Conservation (phyloP, 2,797 vertebrate species). For the Macropus fuliginosus region DNA sequence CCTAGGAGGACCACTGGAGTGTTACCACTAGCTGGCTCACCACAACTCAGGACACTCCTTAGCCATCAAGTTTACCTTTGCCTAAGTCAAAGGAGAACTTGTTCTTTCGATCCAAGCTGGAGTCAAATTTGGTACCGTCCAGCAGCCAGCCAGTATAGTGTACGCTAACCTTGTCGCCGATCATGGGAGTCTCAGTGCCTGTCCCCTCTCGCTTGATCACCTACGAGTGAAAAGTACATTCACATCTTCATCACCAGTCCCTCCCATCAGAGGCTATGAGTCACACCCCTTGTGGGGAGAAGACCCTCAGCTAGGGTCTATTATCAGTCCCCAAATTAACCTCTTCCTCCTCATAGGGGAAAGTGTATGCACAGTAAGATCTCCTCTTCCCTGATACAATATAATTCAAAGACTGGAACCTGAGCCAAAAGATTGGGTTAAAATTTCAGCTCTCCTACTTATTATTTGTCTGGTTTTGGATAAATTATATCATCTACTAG, state of each 20-base stretch:
- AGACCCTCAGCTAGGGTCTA: background rate
- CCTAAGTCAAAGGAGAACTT: constrained; percentile 97
- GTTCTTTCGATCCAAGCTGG: constrained; percentile 93
- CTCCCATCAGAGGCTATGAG: background rate
- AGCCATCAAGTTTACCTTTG: constrained; percentile 90
- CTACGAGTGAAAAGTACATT: constrained; percentile 81
- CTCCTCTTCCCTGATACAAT: background rate
- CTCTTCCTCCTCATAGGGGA: background rate
- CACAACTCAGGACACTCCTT: background rate
- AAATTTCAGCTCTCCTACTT: background rate
- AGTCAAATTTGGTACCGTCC: constrained; percentile 96
- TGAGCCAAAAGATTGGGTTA: background rate
- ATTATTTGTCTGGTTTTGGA: background rate
- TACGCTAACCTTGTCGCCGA: constrained; percentile 95
- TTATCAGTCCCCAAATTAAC: too few relatives aligned
- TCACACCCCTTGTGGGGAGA: background rate
- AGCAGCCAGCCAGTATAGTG: constrained; percentile 96
- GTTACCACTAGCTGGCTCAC: background rate
- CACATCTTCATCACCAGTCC: background rate
- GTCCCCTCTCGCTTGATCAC: constrained; percentile 93
- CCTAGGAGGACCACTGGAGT: background rate
- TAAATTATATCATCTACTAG: background rate
- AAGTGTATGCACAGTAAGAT: too few relatives aligned
- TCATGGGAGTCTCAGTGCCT: constrained; percentile 93
- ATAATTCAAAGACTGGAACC: background rate